Evolutionary conservation across 2,797 vertebrate species (phyloP), one percentile per base, ranked within the genome.

Genomic region (Valencia hispanica): DNA sequence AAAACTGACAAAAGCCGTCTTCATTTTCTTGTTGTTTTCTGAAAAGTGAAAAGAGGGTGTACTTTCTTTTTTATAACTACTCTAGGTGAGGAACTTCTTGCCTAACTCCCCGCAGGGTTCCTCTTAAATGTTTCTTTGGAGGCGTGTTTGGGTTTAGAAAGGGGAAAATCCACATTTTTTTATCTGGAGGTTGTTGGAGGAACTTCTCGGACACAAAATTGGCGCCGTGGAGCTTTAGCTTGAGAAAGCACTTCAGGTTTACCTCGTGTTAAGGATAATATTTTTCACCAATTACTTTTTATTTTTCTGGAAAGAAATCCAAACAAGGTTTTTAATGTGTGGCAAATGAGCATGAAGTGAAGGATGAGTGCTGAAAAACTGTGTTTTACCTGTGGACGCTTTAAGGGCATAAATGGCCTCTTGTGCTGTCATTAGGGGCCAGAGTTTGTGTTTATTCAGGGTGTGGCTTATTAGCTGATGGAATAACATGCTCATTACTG

Each of bases 391-490:
- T 74, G 72, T 3, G 57, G 70, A 75, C 39, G 68, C 36, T 45
- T 53, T 72, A 39, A 79, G 15, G 53, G 55, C 27, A 11, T 32
- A 59, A 59, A 32, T 8, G 57, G 30, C 30, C 15, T 30, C 57
- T 30, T 32, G 55, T 85, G 85, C 80, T 87, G 78, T 83, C 77
- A 79, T 82, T 81, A 74, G 61, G n/a, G 68, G 45, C 47, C 50
- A 0, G 34, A 74, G 71, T 65, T 48, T 18, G 55, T 82, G 78
- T 89, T 86, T 81, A 72, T 83, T 86, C 76, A 83, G 85, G 70
- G 59, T 63, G 65, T 25, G 57, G 27, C 18, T 27, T 8, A 0
- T 59, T 32, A 59, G 55, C 55, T 8, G 55, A 7, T 18, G 55
- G 55, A 57, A 7, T 30, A 30, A 57, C 55, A 30, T 0, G 14